phyloP scores from a whole-genome alignment of 2,113 vertebrate species.

The Hippocampus abdominalis region DNA sequence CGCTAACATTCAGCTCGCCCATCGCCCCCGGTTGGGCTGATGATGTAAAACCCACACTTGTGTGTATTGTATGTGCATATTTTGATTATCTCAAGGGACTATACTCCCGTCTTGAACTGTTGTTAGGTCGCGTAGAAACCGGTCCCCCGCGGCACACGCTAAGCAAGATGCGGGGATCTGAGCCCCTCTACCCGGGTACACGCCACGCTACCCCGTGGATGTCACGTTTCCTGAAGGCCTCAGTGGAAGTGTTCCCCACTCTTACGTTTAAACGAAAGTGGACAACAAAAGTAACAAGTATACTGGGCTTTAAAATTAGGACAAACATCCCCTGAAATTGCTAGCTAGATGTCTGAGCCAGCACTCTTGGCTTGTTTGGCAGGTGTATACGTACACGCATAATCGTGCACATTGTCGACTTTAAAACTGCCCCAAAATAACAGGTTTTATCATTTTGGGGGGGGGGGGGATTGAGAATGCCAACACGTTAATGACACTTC shows the following conservation, averaged over 20 bases:
- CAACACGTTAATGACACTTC: neutral
- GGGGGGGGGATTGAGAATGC: neutral
- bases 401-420: neutral
- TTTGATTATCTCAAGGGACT: neutral
- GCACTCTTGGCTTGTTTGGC: slow-evolving; percentile 1
- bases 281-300: neutral
- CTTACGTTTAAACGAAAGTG: slow-evolving; percentile 16
- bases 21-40: neutral
- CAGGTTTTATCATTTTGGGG: neutral
- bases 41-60: neutral
- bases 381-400: neutral
- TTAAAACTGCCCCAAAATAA: neutral
- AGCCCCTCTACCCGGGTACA: slow-evolving; percentile 38
- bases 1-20: slow-evolving; percentile 39
- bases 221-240: slow-evolving; percentile 40
- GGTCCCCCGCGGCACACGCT: slow-evolving; percentile 8
- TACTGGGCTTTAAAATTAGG: neutral
- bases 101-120: neutral
- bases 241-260: slow-evolving; percentile 31
- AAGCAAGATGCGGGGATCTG: slow-evolving; percentile 33
- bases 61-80: neutral
- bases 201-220: slow-evolving; percentile 39
- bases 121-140: neutral
- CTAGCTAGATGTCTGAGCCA: neutral
- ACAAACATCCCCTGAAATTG: neutral